Conservation (phyloP, 2,113 vertebrate species). For the Neolamprologus sp. region DNA sequence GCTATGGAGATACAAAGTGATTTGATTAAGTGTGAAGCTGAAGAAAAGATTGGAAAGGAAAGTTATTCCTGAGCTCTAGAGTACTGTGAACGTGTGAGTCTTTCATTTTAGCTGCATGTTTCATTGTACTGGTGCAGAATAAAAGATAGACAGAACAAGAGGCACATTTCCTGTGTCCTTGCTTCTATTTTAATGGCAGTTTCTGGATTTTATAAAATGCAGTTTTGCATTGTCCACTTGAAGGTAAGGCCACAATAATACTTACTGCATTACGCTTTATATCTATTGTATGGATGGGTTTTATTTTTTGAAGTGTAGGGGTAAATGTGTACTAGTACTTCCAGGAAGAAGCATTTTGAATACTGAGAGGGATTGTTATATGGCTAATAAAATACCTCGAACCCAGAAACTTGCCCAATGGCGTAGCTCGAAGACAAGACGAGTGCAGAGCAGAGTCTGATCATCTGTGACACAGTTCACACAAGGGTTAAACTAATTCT, state of each 20-base stretch:
- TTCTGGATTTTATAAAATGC: neutral
- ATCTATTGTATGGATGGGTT: neutral
- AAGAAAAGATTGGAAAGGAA: neutral
- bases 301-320: neutral
- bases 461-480: neutral
- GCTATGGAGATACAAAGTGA: slow-evolving; percentile 16
- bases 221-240: neutral
- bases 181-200: neutral
- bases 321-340: neutral
- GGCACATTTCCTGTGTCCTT: neutral
- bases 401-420: neutral
- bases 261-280: neutral
- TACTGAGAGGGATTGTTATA: neutral
- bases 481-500: neutral
- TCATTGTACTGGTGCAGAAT: neutral
- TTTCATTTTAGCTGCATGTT: neutral
- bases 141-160: neutral
- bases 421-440: neutral
- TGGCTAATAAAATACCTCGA: neutral
- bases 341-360: neutral
- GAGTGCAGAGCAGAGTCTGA: neutral
- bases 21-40: slow-evolving; percentile 21
- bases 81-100: neutral
- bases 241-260: neutral
- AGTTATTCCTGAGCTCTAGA: neutral